Evolutionary conservation across 2,113 vertebrate genomes (phyloP).

Genomic region (Dasyurus viverrinus): DNA sequence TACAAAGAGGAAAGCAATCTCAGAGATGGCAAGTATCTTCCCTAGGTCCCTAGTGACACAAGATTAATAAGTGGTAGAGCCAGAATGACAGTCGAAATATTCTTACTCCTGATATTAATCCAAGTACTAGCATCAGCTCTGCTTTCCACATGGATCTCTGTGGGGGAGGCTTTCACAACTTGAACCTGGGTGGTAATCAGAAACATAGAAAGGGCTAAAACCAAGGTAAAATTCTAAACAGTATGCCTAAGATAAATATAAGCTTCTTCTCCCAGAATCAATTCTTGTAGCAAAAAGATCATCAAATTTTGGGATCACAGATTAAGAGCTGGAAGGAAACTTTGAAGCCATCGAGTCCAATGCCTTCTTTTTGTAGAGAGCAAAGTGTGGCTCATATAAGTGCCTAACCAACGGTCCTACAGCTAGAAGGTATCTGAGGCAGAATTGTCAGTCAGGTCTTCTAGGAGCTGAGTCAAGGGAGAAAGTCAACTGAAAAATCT

Average conservation of each 20-base stretch:
- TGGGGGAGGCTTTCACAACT: constrained; percentile 2
- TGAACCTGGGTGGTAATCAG: constrained; percentile 1
- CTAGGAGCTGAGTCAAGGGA: not conserved
- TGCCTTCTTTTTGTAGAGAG: not conserved
- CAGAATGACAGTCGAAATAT: not conserved
- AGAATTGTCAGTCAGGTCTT: not conserved
- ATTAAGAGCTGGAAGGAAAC: not conserved
- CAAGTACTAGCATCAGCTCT: not conserved
- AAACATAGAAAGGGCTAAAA: not conserved
- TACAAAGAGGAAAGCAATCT: not conserved
- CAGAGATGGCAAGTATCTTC: not conserved
- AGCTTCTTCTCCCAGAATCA: not conserved
- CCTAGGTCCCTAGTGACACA: not conserved
- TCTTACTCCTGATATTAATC: not conserved
- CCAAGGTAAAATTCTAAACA: constrained; percentile 7
- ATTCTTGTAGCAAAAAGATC: not conserved
- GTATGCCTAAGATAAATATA: too few species aligned
- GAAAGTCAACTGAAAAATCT: not conserved
- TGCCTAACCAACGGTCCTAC: not conserved
- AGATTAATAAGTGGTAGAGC: not conserved
- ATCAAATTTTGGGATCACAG: not conserved
- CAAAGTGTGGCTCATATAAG: not conserved
- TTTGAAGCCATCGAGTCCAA: not conserved
- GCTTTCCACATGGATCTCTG: not conserved
- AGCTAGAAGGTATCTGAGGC: not conserved